These are phyloP conservation scores for Monopis laevigella DNA, from an alignment of 2,888 invertebrate genomes.

Conservation along the genomic window DNA sequence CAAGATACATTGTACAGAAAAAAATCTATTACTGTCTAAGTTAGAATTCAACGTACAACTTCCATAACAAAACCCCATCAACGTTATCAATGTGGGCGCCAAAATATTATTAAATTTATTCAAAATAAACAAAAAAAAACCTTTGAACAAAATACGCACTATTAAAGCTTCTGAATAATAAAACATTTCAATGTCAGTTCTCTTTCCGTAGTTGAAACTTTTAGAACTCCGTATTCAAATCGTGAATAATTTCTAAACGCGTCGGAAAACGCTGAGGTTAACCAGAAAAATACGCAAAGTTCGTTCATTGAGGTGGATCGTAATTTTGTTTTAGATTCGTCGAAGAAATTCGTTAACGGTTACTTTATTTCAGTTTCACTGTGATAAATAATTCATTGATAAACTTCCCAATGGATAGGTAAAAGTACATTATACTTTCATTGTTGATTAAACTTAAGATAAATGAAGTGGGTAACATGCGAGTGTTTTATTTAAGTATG, in stretches of 20 bases:
- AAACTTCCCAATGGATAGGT: conserved; percentile 14
- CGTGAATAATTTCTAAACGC: conserved; percentile 11
- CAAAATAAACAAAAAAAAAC: too few relatives aligned
- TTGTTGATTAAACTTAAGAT: conserved; percentile 16
- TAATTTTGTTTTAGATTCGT: conserved; percentile 10
- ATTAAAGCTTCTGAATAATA: conserved; percentile 2
- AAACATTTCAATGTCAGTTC: conserved; percentile 5
- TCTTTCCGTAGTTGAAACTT: conserved; percentile 1
- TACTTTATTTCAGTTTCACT: conserved; percentile 19
- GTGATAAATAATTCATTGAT: conserved; percentile 19
- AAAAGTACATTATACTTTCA: conserved; percentile 15
- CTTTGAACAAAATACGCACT: too few relatives aligned
- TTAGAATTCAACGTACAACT: too few relatives aligned
- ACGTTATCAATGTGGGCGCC: too few relatives aligned
- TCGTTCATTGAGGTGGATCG: conserved; percentile 9
- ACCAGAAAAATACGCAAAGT: conserved; percentile 7
- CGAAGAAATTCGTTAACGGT: conserved; percentile 9
- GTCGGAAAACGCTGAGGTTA: conserved; percentile 5
- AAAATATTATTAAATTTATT: too few relatives aligned
- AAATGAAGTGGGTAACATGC: conserved; percentile 20
- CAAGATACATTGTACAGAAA: too few relatives aligned
- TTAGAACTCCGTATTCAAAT: conserved; percentile 7
- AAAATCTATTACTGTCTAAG: too few relatives aligned
- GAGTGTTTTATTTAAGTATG: too few relatives aligned
- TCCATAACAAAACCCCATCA: too few relatives aligned